Conservation (phyloP, 2,113 vertebrate genomes). For the Xiphophorus maculatus region DNA sequence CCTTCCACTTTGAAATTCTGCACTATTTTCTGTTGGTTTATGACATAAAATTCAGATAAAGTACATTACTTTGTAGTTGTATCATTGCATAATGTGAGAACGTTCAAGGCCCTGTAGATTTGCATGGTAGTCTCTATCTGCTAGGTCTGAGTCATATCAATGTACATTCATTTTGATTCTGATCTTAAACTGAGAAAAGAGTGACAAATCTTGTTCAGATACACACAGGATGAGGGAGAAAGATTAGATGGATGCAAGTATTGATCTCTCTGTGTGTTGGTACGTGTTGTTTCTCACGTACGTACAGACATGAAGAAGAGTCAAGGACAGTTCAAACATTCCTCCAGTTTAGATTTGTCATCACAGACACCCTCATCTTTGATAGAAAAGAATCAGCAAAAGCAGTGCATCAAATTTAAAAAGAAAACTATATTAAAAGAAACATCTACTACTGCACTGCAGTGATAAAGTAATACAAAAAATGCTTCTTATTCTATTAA, state of each 20-base stretch:
- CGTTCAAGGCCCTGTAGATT: no score
- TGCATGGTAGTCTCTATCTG: no score
- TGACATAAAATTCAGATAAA: no score
- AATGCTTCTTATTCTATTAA: background rate
- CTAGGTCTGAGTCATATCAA: background rate
- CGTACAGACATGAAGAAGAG: background rate
- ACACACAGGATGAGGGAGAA: constrained; percentile 8
- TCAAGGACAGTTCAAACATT: background rate
- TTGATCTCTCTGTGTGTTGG: constrained; percentile 4
- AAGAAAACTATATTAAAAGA: background rate
- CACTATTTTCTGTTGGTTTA: no score
- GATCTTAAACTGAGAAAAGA: background rate
- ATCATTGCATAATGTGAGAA: no score
- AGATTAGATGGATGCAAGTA: constrained; percentile 23
- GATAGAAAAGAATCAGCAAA: constrained; percentile 11
- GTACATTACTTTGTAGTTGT: no score
- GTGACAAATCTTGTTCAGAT: background rate
- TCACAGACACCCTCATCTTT: background rate
- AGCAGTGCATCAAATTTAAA: constrained; percentile 6
- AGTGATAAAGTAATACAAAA: no score
- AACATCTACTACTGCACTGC: background rate
- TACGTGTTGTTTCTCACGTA: background rate
- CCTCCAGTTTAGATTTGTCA: background rate
- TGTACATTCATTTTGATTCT: background rate
- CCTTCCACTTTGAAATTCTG: no score